Conservation (phyloP, 2,797 vertebrate genomes). For the Periophthalmus magnuspinnatus region DNA sequence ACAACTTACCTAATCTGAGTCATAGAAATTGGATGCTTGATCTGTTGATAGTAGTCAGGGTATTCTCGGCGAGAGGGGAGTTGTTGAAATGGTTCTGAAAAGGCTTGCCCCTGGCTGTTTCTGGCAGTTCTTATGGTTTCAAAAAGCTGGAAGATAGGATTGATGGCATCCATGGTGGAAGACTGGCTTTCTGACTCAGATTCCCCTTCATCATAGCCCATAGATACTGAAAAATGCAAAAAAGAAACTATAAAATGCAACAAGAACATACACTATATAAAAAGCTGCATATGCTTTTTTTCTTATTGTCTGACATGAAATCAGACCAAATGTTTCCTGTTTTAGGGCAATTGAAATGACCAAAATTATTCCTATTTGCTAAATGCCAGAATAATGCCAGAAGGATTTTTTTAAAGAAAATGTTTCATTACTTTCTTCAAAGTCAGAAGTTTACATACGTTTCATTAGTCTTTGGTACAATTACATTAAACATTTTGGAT, state of each 20-base stretch:
- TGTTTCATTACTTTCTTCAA: too few species aligned
- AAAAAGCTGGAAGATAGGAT: slow-evolving; percentile 93
- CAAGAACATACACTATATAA: too few species aligned
- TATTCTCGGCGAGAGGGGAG: slow-evolving; percentile 95
- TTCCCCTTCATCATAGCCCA: slow-evolving; percentile 92
- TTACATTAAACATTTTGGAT: too few species aligned
- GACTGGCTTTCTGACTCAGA: slow-evolving; percentile 93
- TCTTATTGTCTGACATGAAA: too few species aligned
- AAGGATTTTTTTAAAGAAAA: too few species aligned
- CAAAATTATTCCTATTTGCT: too few species aligned
- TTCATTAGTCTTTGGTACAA: too few species aligned
- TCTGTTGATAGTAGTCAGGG: slow-evolving; percentile 97
- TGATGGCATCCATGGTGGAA: slow-evolving; percentile 90
- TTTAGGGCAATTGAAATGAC: too few species aligned
- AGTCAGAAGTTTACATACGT: too few species aligned
- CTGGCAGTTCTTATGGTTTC: slow-evolving; percentile 90
- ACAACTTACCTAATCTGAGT: slow-evolving; percentile 88
- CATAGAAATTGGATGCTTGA: slow-evolving; percentile 91
- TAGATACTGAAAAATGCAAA: slow-evolving; percentile 76
- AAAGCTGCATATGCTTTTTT: too few species aligned
- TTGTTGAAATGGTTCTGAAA: slow-evolving; percentile 94
- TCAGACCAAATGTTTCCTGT: too few species aligned
- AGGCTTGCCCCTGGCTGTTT: slow-evolving; percentile 92
- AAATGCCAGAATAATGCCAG: too few species aligned
- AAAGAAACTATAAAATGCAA: not conserved